These are phyloP conservation scores for Ascaphus truei DNA, from an alignment of 2,113 vertebrate genomes.

Conservation along the genomic window DNA sequence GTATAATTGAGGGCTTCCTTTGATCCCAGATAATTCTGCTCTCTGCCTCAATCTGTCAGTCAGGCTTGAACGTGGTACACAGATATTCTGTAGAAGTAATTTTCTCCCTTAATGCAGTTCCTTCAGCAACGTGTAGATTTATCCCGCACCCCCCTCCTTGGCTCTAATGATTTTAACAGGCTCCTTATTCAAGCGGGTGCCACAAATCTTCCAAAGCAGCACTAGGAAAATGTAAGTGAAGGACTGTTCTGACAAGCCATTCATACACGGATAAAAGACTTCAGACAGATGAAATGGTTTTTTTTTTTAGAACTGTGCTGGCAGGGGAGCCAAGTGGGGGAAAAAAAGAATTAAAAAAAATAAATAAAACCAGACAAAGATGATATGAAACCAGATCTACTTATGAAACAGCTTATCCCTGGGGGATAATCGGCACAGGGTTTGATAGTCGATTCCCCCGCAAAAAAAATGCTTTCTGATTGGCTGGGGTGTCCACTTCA, in stretches of 20 bases:
- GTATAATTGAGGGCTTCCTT: slow-evolving; percentile 11
- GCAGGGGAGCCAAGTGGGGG: slow-evolving; percentile 1
- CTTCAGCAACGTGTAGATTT: slow-evolving; percentile 2
- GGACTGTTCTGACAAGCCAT: slow-evolving; percentile 1
- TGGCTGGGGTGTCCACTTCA: not conserved
- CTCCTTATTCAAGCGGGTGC: not conserved
- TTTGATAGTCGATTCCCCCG: not conserved
- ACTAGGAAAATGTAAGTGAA: slow-evolving; percentile 16
- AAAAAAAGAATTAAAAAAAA: not conserved
- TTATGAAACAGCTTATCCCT: not conserved
- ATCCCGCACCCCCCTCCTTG: not conserved
- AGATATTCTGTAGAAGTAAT: slow-evolving; percentile 14
- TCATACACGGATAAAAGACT: not conserved
- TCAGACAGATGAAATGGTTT: not conserved
- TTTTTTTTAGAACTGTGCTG: not conserved
- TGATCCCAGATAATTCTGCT: slow-evolving; percentile 25
- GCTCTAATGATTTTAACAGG: slow-evolving; percentile 25
- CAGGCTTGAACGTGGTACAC: slow-evolving; percentile 13
- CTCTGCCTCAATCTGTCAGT: slow-evolving; percentile 27
- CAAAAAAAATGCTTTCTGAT: not conserved
- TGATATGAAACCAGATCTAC: slow-evolving; percentile 2
- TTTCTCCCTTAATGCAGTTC: slow-evolving; percentile 5
- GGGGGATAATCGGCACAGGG: not conserved
- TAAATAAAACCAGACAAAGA: not conserved
- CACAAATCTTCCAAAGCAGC: slow-evolving; percentile 23